A percentile compares a stretch with the other conserved stretches of the same genome.
phyloP scores from a whole-genome alignment of 2,113 vertebrate species.

The Pithys albifrons region DNA sequence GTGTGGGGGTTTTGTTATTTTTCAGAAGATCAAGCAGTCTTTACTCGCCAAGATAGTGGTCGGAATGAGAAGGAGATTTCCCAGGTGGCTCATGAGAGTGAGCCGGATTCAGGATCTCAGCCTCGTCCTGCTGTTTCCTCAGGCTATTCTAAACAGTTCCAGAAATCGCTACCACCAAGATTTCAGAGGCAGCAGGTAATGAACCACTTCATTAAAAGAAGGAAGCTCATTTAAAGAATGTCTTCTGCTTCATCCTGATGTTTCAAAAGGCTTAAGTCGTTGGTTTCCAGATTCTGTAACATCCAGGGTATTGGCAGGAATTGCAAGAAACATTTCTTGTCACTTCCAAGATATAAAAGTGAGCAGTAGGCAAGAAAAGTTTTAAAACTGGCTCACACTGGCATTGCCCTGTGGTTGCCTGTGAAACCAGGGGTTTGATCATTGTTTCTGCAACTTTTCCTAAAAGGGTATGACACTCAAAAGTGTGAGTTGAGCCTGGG shows the following conservation, averaged over 20 bases:
- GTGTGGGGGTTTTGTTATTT: not conserved
- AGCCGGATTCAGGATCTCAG: conserved; percentile 84
- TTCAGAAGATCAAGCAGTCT: conserved; percentile 67
- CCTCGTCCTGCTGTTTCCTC: conserved; percentile 89
- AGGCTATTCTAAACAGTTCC: conserved; percentile 98
- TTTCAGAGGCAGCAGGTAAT: conserved; percentile 96
- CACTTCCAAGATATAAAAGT: not conserved
- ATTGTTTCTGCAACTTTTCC: not conserved
- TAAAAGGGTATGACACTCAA: not conserved
- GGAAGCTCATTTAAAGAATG: not conserved
- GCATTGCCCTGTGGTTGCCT: not conserved
- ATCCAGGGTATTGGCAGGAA: not conserved
- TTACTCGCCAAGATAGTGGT: conserved; percentile 74
- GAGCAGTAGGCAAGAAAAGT: not conserved
- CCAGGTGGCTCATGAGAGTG: conserved; percentile 77
- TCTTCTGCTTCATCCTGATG: not conserved
- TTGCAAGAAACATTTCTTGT: not conserved
- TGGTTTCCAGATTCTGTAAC: not conserved
- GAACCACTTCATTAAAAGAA: not conserved
- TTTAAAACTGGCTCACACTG: not conserved
- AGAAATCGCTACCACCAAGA: conserved; percentile 94
- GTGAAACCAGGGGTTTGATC: not conserved
- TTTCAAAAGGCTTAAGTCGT: not conserved
- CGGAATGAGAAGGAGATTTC: conserved; percentile 77
- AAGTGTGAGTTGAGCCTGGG: not conserved